These are phyloP conservation scores for Rhingia rostrata DNA, from an alignment of 2,888 invertebrate species.

Conservation along the genomic window DNA sequence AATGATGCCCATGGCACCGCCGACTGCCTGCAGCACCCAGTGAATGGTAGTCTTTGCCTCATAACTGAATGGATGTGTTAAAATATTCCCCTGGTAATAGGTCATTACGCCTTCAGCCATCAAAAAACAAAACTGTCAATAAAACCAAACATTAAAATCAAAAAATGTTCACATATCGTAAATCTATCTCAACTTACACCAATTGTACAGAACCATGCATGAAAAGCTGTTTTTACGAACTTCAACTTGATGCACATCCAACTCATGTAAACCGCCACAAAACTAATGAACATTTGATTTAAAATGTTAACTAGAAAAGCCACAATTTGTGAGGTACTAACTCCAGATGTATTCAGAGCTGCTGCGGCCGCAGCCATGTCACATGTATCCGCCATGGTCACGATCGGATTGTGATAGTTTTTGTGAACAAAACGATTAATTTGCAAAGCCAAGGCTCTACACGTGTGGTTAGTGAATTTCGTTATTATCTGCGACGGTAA, in stretches of 20 bases:
- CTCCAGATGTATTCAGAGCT: slow-evolving; percentile 14
- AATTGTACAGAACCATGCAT: slow-evolving; percentile 81
- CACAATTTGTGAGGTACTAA: slow-evolving; percentile 47
- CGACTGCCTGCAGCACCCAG: slow-evolving; percentile 69
- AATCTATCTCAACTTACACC: slow-evolving; percentile 78
- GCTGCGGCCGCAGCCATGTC: slow-evolving; percentile 36
- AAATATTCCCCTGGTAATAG: slow-evolving; percentile 66
- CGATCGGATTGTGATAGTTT: slow-evolving; percentile 5
- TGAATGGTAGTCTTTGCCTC: slow-evolving; percentile 64
- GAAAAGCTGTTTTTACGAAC: slow-evolving; percentile 80
- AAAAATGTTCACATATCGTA: neutral
- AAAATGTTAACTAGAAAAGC: slow-evolving; percentile 69
- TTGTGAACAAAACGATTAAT: slow-evolving; percentile 5
- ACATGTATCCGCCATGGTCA: slow-evolving; percentile 63
- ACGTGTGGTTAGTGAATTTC: neutral
- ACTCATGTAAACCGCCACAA: slow-evolving; percentile 75
- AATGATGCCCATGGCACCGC: slow-evolving; percentile 63
- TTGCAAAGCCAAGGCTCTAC: slow-evolving; percentile 40
- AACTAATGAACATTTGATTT: slow-evolving; percentile 76
- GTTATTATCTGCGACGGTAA: neutral
- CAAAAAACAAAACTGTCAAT: slow-evolving; percentile 75
- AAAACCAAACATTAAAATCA: neutral
- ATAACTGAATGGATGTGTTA: slow-evolving; percentile 52
- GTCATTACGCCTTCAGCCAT: slow-evolving; percentile 75
- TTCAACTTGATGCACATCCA: slow-evolving; percentile 78